Base-by-base conservation (phyloP, 2,113 vertebrate genomes). In the Marmota monax region DNA sequence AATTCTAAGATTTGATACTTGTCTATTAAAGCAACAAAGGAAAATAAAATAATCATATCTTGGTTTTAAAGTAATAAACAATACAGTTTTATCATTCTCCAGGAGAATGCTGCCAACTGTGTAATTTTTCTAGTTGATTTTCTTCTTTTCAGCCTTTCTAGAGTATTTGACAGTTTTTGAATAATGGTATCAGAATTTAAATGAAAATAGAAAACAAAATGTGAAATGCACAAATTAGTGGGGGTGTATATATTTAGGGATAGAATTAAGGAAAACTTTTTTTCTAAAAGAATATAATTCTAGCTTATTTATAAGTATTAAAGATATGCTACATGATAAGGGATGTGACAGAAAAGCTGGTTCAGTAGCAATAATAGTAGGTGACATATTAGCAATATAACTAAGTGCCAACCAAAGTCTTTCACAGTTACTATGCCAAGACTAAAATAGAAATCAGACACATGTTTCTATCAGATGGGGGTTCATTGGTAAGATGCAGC, bases 111-210 rank as follows among this genome's bases (percentile, higher is more conserved):
- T 96, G 76, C 84, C 97, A 98, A 97, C 92, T 94, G 69, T 51
- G 48, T 92, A 85, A 96, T 74, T 97, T 45, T 98, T 97, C 95
- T 84, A 86, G 94, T 58, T 97, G 63, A 94, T 97, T 98, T 98
- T 74, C 85, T 98, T 56, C 12, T 97, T 99, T 97, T 42, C 82
- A 97, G 53, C 85, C 27, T 97, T 95, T 96, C 89, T 97, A 97
- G 42, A 85, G 88, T 97, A 18, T 96, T 97, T 98, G 96, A 98
- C 88, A 98, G 95, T 48, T 98, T 98, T 97, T 94, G 98, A 97
- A 53, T 94, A 95, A 97, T 93, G 2, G 32, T 90, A 96, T 97
- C 77, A 96, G 53, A 93, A 90, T 48, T 96, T 83, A 96, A 97
- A 48, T 96, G 84, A 95, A 98, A 98, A 96, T 88, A 97, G 37